Conservation (phyloP, 1,140 invertebrate genomes). For the Hetaerina americana region DNA sequence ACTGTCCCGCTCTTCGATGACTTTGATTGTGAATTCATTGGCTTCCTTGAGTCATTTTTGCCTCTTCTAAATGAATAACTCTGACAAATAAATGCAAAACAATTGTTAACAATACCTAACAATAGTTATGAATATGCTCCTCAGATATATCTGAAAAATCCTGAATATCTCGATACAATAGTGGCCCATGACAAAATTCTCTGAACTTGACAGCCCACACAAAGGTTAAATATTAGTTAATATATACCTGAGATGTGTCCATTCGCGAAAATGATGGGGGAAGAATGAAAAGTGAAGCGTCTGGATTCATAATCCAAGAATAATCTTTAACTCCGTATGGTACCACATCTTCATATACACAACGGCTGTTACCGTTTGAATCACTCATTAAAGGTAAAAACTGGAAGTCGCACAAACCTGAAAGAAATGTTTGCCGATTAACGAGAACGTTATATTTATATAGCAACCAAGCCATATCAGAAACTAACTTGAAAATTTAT, state of each 20-base stretch:
- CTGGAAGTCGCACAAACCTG: conserved; percentile 81
- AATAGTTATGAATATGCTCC: too few species aligned
- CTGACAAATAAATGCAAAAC: too few species aligned
- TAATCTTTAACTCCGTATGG: conserved; percentile 42
- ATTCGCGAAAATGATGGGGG: conserved; percentile 65
- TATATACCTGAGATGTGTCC: conserved; percentile 39
- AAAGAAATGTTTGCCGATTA: too few species aligned
- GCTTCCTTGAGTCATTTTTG: conserved; percentile 20
- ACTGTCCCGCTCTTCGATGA: background rate
- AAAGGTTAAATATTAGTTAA: conserved; percentile 39
- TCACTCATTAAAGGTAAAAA: conserved; percentile 51
- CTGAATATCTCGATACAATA: too few species aligned
- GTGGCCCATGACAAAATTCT: too few species aligned
- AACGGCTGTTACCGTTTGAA: conserved; percentile 30
- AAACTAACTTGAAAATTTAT: background rate
- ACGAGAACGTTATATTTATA: conserved; percentile 12
- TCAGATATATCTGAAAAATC: too few species aligned
- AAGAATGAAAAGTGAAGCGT: conserved; percentile 51
- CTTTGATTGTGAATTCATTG: conserved; percentile 3
- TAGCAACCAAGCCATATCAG: too few species aligned
- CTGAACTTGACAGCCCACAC: too few species aligned
- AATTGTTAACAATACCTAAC: too few species aligned
- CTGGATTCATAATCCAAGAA: conserved; percentile 41
- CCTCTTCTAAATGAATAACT: conserved; percentile 29
- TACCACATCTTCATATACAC: conserved; percentile 50